Evolutionary conservation across 1,140 invertebrate species (phyloP).

Genomic region (Amphibalanus amphitrite): DNA sequence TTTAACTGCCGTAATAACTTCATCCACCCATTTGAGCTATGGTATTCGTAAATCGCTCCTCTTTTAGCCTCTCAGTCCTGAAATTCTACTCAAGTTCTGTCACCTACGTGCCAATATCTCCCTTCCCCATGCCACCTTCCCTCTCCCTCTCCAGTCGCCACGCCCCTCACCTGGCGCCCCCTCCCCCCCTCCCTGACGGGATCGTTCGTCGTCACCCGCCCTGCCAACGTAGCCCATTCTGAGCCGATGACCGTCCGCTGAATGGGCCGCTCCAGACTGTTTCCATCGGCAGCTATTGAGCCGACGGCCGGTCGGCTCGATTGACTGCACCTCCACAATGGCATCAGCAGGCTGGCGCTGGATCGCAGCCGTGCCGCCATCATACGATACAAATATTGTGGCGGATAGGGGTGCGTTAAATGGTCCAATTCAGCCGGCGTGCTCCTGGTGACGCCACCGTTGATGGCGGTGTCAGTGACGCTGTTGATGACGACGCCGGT

Average conservation of each 20-base stretch:
- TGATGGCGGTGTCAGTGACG: no score
- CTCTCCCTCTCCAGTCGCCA: background rate
- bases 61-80: no score
- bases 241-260: background rate
- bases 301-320: background rate
- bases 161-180: no score
- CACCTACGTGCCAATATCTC: no score
- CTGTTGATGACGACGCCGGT: no score
- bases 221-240: background rate
- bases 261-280: background rate
- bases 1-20: no score
- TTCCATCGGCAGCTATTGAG: background rate
- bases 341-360: background rate
- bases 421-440: background rate
- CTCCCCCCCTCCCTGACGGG: no score
- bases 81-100: no score
- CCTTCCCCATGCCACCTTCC: no score
- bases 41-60: no score
- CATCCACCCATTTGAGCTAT: no score
- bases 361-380: background rate
- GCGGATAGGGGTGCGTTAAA: background rate
- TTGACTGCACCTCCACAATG: background rate
- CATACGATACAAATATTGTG: background rate
- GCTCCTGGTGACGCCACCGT: no score
- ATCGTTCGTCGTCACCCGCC: background rate